Evolutionary conservation across 2,888 invertebrate species (phyloP).

Genomic region (Copidosoma aretas): DNA sequence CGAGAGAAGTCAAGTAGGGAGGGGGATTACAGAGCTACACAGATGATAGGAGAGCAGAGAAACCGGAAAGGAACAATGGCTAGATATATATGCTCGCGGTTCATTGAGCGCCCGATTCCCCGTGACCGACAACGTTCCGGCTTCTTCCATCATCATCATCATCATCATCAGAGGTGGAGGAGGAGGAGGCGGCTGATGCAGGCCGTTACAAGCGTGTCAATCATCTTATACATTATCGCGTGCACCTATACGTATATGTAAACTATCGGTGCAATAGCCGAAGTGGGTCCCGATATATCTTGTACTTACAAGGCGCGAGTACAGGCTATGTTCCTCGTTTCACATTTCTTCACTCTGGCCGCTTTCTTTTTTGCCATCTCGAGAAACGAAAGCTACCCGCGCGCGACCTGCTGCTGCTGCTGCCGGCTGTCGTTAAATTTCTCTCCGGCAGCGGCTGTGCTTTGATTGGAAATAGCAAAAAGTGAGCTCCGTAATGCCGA

Average conservation of each 20-base stretch:
- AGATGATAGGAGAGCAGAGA: neutral
- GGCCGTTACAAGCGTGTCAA: slow-evolving; percentile 14
- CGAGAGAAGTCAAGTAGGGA: neutral
- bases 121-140: slow-evolving; percentile 29
- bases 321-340: slow-evolving; percentile 5
- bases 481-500: no score
- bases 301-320: no score
- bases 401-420: neutral
- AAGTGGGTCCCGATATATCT: no score
- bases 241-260: neutral
- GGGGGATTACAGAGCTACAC: neutral
- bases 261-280: no score
- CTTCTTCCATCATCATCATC: no score
- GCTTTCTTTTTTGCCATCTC: slow-evolving; percentile 19
- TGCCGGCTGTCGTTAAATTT: slow-evolving; percentile 7
- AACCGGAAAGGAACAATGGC: slow-evolving; percentile 19
- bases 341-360: slow-evolving; percentile 7
- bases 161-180: no score
- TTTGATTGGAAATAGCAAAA: neutral
- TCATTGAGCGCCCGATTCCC: slow-evolving; percentile 29
- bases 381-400: slow-evolving; percentile 27
- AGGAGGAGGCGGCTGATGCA: neutral
- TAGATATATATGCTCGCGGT: slow-evolving; percentile 18
- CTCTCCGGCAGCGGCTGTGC: neutral
- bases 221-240: slow-evolving; percentile 13